A percentile compares a stretch with the other conserved stretches of the same genome.
These are phyloP conservation scores for Cranoglanis bouderius DNA, from an alignment of 2,113 vertebrate species.

Conservation along the genomic window DNA sequence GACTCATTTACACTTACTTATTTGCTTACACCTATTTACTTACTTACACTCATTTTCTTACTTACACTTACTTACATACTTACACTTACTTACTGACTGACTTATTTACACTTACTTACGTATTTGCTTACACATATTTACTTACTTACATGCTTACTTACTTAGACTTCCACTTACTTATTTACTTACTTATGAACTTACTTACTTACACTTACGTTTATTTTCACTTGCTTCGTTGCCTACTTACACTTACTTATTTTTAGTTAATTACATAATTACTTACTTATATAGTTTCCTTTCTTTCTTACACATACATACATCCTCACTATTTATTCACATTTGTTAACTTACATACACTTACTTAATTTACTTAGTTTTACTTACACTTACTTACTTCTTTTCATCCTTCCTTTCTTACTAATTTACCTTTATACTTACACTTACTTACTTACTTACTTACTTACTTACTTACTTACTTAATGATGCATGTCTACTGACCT, in stretches of 20 bases:
- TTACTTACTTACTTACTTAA: too few relatives aligned
- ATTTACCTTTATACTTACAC: background rate
- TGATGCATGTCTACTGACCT: background rate
- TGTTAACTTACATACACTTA: background rate
- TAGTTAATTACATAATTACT: background rate
- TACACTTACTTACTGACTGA: background rate
- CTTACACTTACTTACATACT: too few relatives aligned
- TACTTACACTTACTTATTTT: background rate
- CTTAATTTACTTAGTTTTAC: background rate
- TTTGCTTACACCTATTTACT: background rate
- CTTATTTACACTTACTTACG: background rate
- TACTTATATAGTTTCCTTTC: background rate
- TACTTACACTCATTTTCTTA: background rate
- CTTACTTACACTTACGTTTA: background rate
- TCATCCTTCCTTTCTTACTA: background rate
- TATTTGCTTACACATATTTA: conserved; percentile 13
- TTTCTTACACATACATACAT: background rate
- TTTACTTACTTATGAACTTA: too few relatives aligned
- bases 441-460: background rate
- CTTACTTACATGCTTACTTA: background rate
- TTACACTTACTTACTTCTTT: background rate
- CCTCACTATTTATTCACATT: background rate
- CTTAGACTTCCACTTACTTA: background rate
- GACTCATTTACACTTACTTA: background rate
- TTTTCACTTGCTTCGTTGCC: background rate